Percentiles rank a stretch among this genome's conserved stretches.
phyloP scores from a whole-genome alignment of 2,113 vertebrate species.

The Entomyzon cyanotis region DNA sequence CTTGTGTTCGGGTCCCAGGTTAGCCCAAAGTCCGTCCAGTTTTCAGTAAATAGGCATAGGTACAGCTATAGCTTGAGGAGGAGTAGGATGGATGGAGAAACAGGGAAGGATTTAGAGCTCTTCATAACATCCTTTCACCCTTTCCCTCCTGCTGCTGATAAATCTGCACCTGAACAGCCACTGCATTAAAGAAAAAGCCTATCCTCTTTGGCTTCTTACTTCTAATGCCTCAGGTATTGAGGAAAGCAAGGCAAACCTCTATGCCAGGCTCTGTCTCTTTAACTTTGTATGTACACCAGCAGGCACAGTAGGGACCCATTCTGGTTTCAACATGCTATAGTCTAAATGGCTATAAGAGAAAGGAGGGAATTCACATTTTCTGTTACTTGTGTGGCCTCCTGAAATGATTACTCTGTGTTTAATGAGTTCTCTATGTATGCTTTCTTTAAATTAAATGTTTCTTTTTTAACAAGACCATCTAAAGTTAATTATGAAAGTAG shows the following conservation, averaged over 20 bases:
- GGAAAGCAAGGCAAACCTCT: slow-evolving; percentile 16
- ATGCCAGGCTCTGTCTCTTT: slow-evolving; percentile 28
- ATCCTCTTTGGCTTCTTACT: neutral
- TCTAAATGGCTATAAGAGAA: neutral
- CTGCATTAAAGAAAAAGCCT: neutral
- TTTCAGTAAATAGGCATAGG: neutral
- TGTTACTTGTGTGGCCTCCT: neutral
- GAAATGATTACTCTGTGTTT: neutral
- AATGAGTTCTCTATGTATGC: neutral
- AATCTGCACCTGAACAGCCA: neutral
- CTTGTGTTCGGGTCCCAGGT: neutral
- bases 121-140: too few species aligned
- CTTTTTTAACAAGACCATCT: slow-evolving; percentile 2
- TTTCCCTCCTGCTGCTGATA: too few species aligned
- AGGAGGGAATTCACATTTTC: neutral
- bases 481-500: neutral
- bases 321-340: neutral
- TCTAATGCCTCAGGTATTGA: neutral
- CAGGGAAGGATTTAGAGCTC: too few species aligned
- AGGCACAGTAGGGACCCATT: slow-evolving; percentile 8
- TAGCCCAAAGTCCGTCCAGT: neutral
- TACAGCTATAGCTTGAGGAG: neutral
- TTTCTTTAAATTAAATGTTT: slow-evolving; percentile 21
- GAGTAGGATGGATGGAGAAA: neutral
- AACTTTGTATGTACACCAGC: neutral